Percentiles rank a stretch among this genome's conserved stretches.
Evolutionary conservation across 1,140 invertebrate species (phyloP).

Genomic region (Cotesia chilonis): DNA sequence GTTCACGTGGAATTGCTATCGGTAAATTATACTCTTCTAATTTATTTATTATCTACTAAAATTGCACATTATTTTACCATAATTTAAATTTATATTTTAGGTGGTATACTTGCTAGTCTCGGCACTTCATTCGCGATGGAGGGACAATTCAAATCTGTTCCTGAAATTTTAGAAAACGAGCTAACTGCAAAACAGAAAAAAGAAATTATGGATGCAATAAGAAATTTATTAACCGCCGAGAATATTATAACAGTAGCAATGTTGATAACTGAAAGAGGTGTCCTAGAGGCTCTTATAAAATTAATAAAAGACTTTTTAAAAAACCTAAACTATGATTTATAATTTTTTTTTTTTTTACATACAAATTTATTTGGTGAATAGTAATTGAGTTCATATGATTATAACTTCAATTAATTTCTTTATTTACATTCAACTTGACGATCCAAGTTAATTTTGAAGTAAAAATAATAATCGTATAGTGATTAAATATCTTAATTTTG

Average conservation of each 20-base stretch:
- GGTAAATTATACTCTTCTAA: not conserved
- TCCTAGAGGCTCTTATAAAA: not conserved
- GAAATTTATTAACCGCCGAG: slow-evolving; percentile 27
- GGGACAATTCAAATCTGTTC: slow-evolving; percentile 40
- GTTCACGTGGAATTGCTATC: slow-evolving; percentile 19
- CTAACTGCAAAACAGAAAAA: slow-evolving; percentile 32
- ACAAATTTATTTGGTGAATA: too few species aligned
- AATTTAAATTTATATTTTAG: not conserved
- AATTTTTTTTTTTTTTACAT: slow-evolving; percentile 16
- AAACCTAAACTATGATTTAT: not conserved
- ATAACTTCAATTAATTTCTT: too few species aligned
- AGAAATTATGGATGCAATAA: slow-evolving; percentile 35
- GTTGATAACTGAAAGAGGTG: not conserved
- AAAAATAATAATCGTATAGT: too few species aligned
- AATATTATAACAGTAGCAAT: slow-evolving; percentile 37
- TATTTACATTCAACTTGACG: too few species aligned
- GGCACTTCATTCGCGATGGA: not conserved
- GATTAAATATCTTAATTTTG: too few species aligned
- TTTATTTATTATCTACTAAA: not conserved
- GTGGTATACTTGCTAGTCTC: not conserved
- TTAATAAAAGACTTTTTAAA: not conserved
- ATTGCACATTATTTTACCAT: not conserved
- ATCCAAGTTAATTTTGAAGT: too few species aligned
- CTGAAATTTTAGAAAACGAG: slow-evolving; percentile 38
- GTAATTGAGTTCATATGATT: too few species aligned